Conservation (phyloP, 2,113 vertebrate species). For the Prionailurus bengalensis region DNA sequence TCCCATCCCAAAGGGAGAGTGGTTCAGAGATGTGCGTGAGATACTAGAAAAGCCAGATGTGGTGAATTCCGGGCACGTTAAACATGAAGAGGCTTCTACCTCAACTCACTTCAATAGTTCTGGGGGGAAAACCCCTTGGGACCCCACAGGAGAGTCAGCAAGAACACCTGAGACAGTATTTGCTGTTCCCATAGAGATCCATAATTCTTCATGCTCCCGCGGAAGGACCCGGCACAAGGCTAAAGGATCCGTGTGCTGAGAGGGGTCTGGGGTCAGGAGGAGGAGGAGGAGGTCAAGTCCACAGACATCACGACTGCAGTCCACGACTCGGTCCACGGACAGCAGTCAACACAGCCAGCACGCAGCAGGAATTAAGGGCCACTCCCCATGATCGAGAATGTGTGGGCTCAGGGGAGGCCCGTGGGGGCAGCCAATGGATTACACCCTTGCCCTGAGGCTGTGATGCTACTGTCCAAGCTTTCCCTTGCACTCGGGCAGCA, state of each 20-base stretch:
- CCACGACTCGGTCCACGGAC: accelerated
- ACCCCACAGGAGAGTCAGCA: too few relatives aligned
- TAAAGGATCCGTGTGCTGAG: background rate
- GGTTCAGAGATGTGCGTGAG: background rate
- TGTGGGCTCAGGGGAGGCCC: background rate
- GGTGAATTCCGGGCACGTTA: background rate
- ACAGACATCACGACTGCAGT: background rate
- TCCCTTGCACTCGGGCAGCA: background rate
- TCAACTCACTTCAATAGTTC: background rate
- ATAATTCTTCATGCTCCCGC: background rate
- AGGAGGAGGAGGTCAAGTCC: background rate
- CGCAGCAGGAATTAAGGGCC: too few relatives aligned
- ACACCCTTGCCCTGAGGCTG: background rate
- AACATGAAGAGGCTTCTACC: background rate
- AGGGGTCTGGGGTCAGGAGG: background rate
- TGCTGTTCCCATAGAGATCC: background rate
- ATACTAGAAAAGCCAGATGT: background rate
- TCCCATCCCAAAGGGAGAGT: background rate
- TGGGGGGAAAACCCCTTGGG: background rate
- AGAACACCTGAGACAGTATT: background rate
- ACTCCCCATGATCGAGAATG: accelerated
- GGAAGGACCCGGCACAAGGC: background rate
- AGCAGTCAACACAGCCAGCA: background rate
- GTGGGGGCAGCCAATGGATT: accelerated
- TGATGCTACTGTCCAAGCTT: accelerated